phyloP scores from a whole-genome alignment of 1,140 invertebrate species.

The Amphibalanus amphitrite region DNA sequence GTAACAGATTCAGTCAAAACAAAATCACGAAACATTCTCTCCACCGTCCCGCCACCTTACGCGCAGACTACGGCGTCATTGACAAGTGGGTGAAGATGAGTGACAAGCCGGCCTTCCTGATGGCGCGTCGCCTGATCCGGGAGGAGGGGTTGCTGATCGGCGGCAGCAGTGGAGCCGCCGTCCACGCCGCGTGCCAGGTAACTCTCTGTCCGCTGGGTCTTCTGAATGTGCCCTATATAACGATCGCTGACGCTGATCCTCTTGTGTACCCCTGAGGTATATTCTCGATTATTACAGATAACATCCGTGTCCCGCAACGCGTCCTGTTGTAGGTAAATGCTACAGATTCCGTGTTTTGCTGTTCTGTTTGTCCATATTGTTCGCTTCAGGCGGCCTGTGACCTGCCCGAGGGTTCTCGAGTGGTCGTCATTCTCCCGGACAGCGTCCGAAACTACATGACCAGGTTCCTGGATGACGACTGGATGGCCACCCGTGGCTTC shows the following conservation, averaged over 20 bases:
- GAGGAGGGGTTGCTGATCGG: conserved; percentile 89
- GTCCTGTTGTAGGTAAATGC: no score
- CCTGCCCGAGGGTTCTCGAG: conserved; percentile 60
- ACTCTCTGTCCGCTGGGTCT: no score
- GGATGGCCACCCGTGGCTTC: conserved; percentile 78
- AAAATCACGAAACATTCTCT: no score
- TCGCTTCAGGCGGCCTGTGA: conserved; percentile 44
- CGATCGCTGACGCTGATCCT: no score
- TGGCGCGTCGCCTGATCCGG: conserved; percentile 66
- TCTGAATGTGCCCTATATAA: no score
- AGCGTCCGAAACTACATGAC: conserved; percentile 97
- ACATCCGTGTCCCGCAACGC: no score
- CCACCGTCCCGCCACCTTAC: no score
- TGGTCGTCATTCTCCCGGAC: conserved; percentile 84
- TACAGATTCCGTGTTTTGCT: no score
- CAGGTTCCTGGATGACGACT: conserved; percentile 86
- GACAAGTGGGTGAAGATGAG: conserved; percentile 75
- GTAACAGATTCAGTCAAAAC: no score
- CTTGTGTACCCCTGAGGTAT: no score
- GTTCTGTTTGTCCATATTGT: no score
- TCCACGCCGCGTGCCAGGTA: conserved; percentile 42
- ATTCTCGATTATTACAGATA: no score
- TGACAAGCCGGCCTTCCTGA: conserved; percentile 63
- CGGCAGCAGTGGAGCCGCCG: conserved; percentile 53
- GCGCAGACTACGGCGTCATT: conserved; percentile 33